These are phyloP conservation scores for Cheilosia soror DNA, from an alignment of 2,888 invertebrate genomes.

Conservation along the genomic window DNA sequence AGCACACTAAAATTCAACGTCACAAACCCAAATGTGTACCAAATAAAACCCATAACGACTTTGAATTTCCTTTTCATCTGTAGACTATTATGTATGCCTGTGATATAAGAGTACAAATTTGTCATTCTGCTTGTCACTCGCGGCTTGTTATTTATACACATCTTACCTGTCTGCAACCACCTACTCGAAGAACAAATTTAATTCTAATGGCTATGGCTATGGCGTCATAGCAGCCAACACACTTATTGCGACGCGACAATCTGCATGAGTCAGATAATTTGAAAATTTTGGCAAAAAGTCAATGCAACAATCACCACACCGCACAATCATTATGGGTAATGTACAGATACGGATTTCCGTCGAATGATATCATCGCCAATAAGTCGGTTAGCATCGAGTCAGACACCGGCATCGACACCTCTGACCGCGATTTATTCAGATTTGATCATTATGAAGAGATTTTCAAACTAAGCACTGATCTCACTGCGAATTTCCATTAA, in stretches of 20 bases:
- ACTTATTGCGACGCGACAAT: slow-evolving; percentile 50
- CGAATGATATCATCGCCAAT: slow-evolving; percentile 59
- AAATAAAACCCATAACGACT: too few species aligned
- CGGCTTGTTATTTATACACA: slow-evolving; percentile 51
- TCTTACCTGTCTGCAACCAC: slow-evolving; percentile 68
- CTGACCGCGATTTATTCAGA: slow-evolving; percentile 4
- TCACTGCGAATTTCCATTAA: slow-evolving; percentile 45
- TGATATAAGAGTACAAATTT: slow-evolving; percentile 6
- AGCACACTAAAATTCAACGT: too few species aligned
- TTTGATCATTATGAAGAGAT: slow-evolving; percentile 35
- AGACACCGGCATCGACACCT: slow-evolving; percentile 5
- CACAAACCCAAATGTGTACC: too few species aligned
- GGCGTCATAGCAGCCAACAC: slow-evolving; percentile 48
- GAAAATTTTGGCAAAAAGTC: slow-evolving; percentile 61
- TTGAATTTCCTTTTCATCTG: too few species aligned
- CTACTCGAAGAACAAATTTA: slow-evolving; percentile 61
- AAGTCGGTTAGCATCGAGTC: slow-evolving; percentile 10
- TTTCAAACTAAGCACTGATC: slow-evolving; percentile 17
- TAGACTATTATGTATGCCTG: too few species aligned
- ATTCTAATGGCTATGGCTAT: slow-evolving; percentile 64
- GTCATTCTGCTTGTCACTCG: slow-evolving; percentile 34
- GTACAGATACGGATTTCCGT: slow-evolving; percentile 36
- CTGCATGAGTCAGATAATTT: slow-evolving; percentile 58
- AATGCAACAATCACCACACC: slow-evolving; percentile 42
- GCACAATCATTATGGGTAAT: neutral